Conservation (phyloP, 2,113 vertebrate genomes). For the Spermophilus dauricus region DNA sequence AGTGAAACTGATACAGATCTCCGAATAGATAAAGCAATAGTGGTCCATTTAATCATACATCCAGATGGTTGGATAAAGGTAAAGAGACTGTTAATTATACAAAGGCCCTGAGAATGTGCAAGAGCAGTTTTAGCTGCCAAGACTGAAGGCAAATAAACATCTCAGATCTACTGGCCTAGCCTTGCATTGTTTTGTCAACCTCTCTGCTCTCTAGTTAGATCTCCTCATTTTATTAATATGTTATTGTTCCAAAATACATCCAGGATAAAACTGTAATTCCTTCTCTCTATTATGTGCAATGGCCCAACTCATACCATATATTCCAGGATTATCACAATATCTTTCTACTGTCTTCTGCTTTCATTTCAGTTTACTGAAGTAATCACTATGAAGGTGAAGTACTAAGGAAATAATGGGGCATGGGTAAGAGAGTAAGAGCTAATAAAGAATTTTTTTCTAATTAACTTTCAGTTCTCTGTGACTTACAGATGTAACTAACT, state of each 20-base stretch:
- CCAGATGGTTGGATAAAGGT: background rate
- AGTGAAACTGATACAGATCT: background rate
- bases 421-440: background rate
- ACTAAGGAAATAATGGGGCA: background rate
- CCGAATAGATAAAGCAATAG: background rate
- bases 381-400: conserved; percentile 18
- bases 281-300: background rate
- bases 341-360: background rate
- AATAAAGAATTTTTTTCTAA: background rate
- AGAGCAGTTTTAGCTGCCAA: background rate
- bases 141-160: background rate
- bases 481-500: background rate
- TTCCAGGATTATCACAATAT: background rate
- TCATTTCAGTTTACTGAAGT: background rate
- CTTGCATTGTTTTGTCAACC: background rate
- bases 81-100: background rate
- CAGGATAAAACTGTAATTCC: background rate
- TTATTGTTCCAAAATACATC: background rate
- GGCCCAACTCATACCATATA: background rate
- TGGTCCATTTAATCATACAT: background rate
- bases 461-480: conserved; percentile 27
- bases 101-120: background rate
- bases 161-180: background rate
- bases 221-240: background rate
- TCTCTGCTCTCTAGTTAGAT: background rate